Base-by-base conservation (phyloP, 2,797 vertebrate genomes). In the Sebastes iracundus region DNA sequence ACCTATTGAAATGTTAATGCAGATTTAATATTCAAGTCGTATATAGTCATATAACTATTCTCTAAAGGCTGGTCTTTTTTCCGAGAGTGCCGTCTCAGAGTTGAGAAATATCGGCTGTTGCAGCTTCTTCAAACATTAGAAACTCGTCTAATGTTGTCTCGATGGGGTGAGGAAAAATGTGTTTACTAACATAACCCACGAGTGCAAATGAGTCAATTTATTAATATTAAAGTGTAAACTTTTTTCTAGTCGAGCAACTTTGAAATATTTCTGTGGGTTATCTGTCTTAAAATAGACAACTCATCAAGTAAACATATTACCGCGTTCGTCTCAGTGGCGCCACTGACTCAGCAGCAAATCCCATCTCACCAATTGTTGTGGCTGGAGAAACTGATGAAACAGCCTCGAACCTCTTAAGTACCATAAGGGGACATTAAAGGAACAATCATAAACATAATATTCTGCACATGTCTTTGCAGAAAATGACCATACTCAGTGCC, bases 341-440 rank as follows among this genome's bases (percentile, higher is more conserved):
- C 74, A 53, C 80, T 74, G 76, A 71, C 81, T 82, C 79, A 28
- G 76, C 78, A 32, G 78, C 65, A 82, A 87, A 82, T 90, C 81
- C 88, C 84, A 79, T 55, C 62, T 66, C 76, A 82, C 64, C 85
- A 55, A 27, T 72, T 83, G 86, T 67, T 87, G 67, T 80, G 81
- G 58, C 86, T 83, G 81, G 67, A 89, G 69, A 87, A 89, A 85
- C 33, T 67, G 78, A 86, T 86, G 80, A 80, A 90, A 83, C 62
- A 18, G 80, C 78, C 75, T 46, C 38, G 59, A 81, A 83, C 77
- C 85, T 78, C 90, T 73, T 78, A 85, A 88, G 88, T 80, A 59
- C 84, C 81, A 82, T 86, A 75, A 88, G 71, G 87, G 80, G 84
- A 81, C 85, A 80, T 32, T 85, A 79, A 87, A 88, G 82, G 78